Percentiles rank a stretch among this genome's conserved stretches.
phyloP scores from a whole-genome alignment of 2,113 vertebrate genomes.

The Sitta europaea region DNA sequence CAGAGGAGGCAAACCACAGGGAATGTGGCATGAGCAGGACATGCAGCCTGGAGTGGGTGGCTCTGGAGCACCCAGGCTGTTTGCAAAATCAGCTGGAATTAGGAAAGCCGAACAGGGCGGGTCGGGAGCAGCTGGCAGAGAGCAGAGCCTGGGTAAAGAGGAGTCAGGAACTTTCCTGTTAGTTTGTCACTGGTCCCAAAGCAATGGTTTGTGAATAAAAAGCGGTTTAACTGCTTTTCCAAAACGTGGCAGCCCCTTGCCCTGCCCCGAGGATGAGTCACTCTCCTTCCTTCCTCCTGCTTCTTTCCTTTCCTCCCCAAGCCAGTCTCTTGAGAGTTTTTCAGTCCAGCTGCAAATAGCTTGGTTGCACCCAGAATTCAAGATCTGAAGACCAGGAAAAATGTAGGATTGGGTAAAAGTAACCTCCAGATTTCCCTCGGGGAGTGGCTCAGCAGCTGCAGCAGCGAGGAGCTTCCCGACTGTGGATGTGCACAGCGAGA shows the following conservation, averaged over 20 bases:
- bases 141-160: not conserved
- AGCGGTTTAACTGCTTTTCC: not conserved
- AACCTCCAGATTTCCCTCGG: not conserved
- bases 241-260: not conserved
- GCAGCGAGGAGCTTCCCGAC: not conserved
- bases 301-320: not conserved
- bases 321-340: not conserved
- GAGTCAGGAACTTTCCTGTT: not conserved
- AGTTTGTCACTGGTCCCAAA: fast-evolving
- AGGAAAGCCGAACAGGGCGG: not conserved
- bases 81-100: not conserved
- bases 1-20: not conserved
- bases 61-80: not conserved
- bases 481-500: not conserved
- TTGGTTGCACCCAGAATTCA: not conserved
- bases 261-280: fast-evolving
- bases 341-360: not conserved
- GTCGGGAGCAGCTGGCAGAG: not conserved
- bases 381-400: not conserved
- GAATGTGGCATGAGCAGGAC: not conserved
- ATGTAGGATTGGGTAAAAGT: not conserved
- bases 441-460: not conserved
- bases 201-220: not conserved
- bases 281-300: not conserved
- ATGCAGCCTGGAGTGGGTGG: not conserved